Percentiles rank a stretch among this genome's conserved stretches.
Evolutionary conservation across 2,888 invertebrate species (phyloP).

Genomic region (Ligdia adustata): DNA sequence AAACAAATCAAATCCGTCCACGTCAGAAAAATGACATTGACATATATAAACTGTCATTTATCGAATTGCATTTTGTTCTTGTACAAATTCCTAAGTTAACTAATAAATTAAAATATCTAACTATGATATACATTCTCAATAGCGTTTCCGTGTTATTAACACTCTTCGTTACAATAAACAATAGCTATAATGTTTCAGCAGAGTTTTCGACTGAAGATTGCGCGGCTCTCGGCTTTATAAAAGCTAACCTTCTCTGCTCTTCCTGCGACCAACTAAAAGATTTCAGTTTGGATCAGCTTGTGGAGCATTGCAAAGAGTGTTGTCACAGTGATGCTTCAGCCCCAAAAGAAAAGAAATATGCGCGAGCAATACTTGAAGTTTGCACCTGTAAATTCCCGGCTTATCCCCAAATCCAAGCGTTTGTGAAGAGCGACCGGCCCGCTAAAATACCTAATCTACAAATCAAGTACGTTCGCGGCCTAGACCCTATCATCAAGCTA

Average conservation of each 20-base stretch:
- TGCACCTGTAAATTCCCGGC: conserved; percentile 99
- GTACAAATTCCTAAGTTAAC: background rate
- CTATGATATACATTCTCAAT: conserved; percentile 22
- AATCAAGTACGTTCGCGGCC: conserved; percentile 96
- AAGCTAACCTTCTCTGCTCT: conserved; percentile 93
- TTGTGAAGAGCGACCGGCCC: conserved; percentile 96
- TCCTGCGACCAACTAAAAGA: conserved; percentile 93
- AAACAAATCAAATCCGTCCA: too few relatives aligned
- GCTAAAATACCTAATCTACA: conserved; percentile 95
- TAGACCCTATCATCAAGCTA: conserved; percentile 97
- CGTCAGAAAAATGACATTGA: conserved; percentile 6
- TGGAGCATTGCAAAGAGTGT: conserved; percentile 90
- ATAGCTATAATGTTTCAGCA: conserved; percentile 46
- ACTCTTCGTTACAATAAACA: conserved; percentile 30
- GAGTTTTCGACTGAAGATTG: conserved; percentile 93
- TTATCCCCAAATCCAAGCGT: conserved; percentile 99
- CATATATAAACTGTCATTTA: background rate
- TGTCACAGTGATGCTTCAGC: conserved; percentile 90
- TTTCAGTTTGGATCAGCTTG: conserved; percentile 87
- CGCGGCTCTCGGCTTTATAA: conserved; percentile 92
- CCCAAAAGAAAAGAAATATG: conserved; percentile 89
- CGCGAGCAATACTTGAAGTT: conserved; percentile 96
- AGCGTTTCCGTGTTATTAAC: conserved; percentile 25
- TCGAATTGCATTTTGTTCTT: background rate
- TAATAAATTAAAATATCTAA: background rate